phyloP scores from a whole-genome alignment of 2,797 vertebrate species.

The Rhodeus uyekii region DNA sequence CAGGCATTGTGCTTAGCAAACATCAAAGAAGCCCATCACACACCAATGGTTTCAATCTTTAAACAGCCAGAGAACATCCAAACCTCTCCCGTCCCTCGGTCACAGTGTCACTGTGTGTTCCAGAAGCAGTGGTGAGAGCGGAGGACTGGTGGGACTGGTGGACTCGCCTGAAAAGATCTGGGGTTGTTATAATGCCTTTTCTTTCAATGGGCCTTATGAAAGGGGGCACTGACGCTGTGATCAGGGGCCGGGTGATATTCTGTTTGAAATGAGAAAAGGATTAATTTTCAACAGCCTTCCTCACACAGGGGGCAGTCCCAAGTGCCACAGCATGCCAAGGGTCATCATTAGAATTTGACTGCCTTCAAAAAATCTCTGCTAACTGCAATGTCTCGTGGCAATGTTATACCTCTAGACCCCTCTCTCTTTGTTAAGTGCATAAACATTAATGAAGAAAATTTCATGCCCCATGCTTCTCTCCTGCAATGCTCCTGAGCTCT shows the following conservation, averaged over 20 bases:
- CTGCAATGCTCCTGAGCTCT: conserved; percentile 64
- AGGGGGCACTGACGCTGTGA: conserved; percentile 85
- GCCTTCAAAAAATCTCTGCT: conserved; percentile 84
- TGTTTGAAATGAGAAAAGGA: conserved; percentile 99
- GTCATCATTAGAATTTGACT: conserved; percentile 98
- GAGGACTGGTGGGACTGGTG: conserved; percentile 49
- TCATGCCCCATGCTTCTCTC: conserved; percentile 67
- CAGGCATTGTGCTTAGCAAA: conserved; percentile 93
- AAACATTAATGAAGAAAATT: conserved; percentile 93
- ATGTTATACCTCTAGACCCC: conserved; percentile 65
- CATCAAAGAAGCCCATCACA: conserved; percentile 98
- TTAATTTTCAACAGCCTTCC: conserved; percentile 98
- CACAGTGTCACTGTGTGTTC: conserved; percentile 90
- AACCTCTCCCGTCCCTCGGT: conserved; percentile 90
- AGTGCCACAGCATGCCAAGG: conserved; percentile 95
- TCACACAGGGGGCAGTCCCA: conserved; percentile 88
- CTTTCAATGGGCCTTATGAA: conserved; percentile 75
- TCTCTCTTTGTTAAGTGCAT: conserved; percentile 88
- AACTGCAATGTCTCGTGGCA: conserved; percentile 81
- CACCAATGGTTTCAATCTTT: conserved; percentile 99
- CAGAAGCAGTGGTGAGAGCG: conserved; percentile 93
- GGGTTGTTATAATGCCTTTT: conserved; percentile 71
- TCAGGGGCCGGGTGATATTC: conserved; percentile 97
- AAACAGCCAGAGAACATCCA: conserved; percentile 98
- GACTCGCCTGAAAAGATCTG: conserved; percentile 26